These are phyloP conservation scores for Actenoides hombroni DNA, from an alignment of 2,113 vertebrate genomes.

Conservation along the genomic window DNA sequence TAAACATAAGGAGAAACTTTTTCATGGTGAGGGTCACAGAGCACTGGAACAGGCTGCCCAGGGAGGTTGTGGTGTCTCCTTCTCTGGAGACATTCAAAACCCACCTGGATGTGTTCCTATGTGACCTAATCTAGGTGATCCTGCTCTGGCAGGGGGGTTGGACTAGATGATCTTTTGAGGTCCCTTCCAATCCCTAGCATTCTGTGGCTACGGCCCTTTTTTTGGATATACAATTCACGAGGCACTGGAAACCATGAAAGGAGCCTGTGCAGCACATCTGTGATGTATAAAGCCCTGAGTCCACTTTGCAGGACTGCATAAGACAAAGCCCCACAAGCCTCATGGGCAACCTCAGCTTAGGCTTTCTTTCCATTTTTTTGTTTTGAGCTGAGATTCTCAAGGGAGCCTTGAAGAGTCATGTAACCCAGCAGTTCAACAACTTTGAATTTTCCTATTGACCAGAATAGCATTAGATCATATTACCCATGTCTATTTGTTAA, in stretches of 20 bases:
- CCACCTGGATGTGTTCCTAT: no score
- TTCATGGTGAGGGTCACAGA: no score
- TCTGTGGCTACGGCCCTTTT: not conserved
- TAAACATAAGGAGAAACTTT: no score
- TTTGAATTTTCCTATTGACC: constrained; percentile 56
- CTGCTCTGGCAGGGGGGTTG: no score
- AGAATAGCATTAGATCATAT: constrained; percentile 54
- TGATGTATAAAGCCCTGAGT: not conserved
- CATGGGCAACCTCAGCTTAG: not conserved
- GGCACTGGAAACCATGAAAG: not conserved
- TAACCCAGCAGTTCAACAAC: not conserved
- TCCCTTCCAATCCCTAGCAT: no score
- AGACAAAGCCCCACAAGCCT: not conserved
- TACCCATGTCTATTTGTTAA: constrained; percentile 43
- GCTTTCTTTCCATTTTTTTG: constrained; percentile 4
- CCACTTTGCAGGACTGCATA: not conserved
- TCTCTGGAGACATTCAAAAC: no score
- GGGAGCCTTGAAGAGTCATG: constrained; percentile 8
- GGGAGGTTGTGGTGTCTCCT: no score
- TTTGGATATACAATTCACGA: not conserved
- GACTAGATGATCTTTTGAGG: no score
- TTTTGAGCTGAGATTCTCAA: not conserved
- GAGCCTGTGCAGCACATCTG: not conserved
- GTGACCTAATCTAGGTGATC: no score
- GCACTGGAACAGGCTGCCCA: no score